phyloP scores from a whole-genome alignment of 2,888 invertebrate species.

The Thalpophila matura region DNA sequence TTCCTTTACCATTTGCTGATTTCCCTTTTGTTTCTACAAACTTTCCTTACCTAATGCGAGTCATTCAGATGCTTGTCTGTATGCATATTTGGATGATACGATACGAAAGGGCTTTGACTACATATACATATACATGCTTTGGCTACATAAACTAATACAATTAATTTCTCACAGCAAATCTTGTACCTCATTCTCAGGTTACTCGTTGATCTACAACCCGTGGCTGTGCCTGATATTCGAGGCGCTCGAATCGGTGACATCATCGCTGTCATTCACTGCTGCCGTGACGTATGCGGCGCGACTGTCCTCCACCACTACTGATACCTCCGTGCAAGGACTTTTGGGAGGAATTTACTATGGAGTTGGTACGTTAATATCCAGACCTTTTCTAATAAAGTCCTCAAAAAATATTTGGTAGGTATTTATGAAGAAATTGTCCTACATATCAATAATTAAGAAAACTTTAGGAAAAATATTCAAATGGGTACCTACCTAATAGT shows the following conservation, averaged over 20 bases:
- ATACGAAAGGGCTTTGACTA: not conserved
- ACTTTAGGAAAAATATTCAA: too few relatives aligned
- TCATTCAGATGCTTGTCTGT: not conserved
- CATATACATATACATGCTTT: not conserved
- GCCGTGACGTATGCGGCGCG: constrained; percentile 95
- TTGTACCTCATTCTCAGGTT: constrained; percentile 85
- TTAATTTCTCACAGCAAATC: not conserved
- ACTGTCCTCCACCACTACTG: constrained; percentile 93
- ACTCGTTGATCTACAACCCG: constrained; percentile 94
- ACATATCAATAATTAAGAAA: too few relatives aligned
- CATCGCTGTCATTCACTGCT: constrained; percentile 94
- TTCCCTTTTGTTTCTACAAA: constrained; percentile 56
- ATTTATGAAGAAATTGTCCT: too few relatives aligned
- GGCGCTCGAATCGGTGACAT: constrained; percentile 94
- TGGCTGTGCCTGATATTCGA: constrained; percentile 94
- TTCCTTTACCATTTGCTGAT: constrained; percentile 36
- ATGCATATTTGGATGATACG: not conserved
- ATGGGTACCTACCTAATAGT: too few relatives aligned
- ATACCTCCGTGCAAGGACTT: constrained; percentile 94
- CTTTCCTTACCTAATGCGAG: constrained; percentile 36
- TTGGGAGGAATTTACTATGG: constrained; percentile 95
- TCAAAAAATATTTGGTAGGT: too few relatives aligned
- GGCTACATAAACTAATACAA: not conserved
- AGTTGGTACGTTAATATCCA: constrained; percentile 90
- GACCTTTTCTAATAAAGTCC: too few relatives aligned